Base-by-base conservation (phyloP, 2,888 invertebrate species). In the Eugnorisma glareosa region DNA sequence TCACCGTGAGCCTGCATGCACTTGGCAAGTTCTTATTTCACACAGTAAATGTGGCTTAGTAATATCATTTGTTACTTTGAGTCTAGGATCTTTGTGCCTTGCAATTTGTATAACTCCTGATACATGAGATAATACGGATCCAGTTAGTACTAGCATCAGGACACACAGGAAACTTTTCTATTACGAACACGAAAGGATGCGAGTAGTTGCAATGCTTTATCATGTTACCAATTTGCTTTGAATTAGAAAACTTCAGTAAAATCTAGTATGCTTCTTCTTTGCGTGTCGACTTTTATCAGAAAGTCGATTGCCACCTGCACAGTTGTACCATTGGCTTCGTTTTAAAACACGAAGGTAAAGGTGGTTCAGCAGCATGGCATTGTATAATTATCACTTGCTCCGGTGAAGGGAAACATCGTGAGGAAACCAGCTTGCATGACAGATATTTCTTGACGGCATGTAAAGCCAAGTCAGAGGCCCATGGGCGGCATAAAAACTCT, bases 101-200 rank as follows among this genome's bases (percentile, higher is more conserved):
- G 71, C 57, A 45, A 43, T 79, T 79, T 79, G 28, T 66, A 8
- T 59, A 24, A n/a, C 45, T 78, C 10, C 40, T 5, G 54, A 45
- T 48, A 57, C 15, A 37, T 31, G n/a, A 70, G 57, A 69, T 21
- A 37, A n/a, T 45, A 15, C 8, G 10, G 67, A 77, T 61, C 18
- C 7, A 43, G 40, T 43, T 63, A 35, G 40, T 63, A n/a, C 18
- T n/a, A 18, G 13, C 15, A 21, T 31, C 35, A 1, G 10, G 68
- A n/a, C 7, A 78, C 6, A 31, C 6, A 35, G 11, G 4, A 8
- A 68, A 8, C n/a, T 51, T 21, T 69, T 15, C 35, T 28, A n/a
- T n/a, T 7, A 21, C 21, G 18, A n/a, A 5, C 21, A 8, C n/a
- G 3, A 64, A 40, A 64, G 64, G 40, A 18, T 61, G 31, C 4